A percentile compares a stretch with the other conserved stretches of the same genome.
These are phyloP conservation scores for Setipinna tenuifilis DNA, from an alignment of 2,797 vertebrate genomes.

Conservation along the genomic window DNA sequence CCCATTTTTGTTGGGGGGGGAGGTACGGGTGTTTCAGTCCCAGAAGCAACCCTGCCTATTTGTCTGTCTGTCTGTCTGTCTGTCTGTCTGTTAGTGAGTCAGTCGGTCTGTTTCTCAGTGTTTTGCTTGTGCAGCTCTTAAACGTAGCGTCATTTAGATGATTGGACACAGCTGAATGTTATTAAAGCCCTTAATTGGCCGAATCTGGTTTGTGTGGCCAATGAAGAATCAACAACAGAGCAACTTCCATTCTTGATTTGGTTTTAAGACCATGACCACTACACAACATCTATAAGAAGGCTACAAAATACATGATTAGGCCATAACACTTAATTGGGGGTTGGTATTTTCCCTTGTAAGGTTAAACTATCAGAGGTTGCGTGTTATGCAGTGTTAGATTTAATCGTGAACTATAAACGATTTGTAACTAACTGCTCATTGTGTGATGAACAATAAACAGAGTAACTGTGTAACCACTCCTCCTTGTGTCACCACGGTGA, in stretches of 20 bases:
- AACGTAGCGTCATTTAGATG: neutral
- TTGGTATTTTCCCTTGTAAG: neutral
- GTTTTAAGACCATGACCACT: neutral
- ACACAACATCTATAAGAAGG: neutral
- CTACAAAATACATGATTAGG: neutral
- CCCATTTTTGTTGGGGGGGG: neutral
- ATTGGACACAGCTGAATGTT: neutral
- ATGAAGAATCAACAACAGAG: neutral
- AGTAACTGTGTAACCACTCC: no score
- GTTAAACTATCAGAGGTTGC: neutral
- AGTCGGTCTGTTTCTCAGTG: no score
- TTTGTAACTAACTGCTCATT: no score
- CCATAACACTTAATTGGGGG: neutral
- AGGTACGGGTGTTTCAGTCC: neutral
- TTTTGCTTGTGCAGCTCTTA: neutral
- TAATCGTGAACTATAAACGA: no score
- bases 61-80: neutral
- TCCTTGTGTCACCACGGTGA: no score
- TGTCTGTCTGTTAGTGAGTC: no score
- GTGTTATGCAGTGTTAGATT: no score
- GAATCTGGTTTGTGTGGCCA: conserved; percentile 1
- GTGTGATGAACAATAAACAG: no score
- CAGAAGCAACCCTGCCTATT: neutral
- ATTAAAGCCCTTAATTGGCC: conserved; percentile 4
- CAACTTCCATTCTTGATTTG: neutral